phyloP scores from a whole-genome alignment of 2,888 invertebrate genomes.

The Parnassius smintheus region DNA sequence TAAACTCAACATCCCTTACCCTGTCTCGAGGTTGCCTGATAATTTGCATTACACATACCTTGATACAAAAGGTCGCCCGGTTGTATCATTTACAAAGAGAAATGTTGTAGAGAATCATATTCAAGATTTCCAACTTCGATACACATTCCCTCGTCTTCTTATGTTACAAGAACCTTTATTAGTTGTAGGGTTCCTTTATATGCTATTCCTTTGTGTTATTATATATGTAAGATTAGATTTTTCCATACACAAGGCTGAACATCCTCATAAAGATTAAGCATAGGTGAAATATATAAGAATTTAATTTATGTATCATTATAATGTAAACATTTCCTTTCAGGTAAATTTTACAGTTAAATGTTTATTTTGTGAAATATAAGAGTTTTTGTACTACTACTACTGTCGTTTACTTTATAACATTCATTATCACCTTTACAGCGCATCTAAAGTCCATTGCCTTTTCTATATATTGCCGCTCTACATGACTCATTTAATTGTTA shows the following conservation, averaged over 20 bases:
- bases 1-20: constrained; percentile 90
- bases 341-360: constrained; percentile 50
- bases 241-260: constrained; percentile 89
- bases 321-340: constrained; percentile 30
- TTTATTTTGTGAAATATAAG: constrained; percentile 50
- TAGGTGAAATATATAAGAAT: constrained; percentile 27
- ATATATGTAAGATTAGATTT: constrained; percentile 97
- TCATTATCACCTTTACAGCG: too few relatives aligned
- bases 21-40: constrained; percentile 87
- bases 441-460: too few relatives aligned
- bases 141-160: constrained; percentile 91
- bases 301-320: constrained; percentile 39
- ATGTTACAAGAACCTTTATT: constrained; percentile 97
- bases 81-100: constrained; percentile 88
- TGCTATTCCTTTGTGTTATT: constrained; percentile 94
- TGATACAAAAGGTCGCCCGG: constrained; percentile 96
- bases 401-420: constrained; percentile 1
- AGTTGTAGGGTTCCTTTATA: constrained; percentile 92
- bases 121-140: constrained; percentile 94
- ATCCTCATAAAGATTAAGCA: constrained; percentile 75
- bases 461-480: too few relatives aligned
- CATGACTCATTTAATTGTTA: too few relatives aligned
- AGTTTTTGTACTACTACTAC: constrained; percentile 37
- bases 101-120: constrained; percentile 98
- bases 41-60: constrained; percentile 94